These are phyloP conservation scores for Ictidomys tridecemlineatus DNA, from an alignment of 2,113 vertebrate species.

Conservation along the genomic window DNA sequence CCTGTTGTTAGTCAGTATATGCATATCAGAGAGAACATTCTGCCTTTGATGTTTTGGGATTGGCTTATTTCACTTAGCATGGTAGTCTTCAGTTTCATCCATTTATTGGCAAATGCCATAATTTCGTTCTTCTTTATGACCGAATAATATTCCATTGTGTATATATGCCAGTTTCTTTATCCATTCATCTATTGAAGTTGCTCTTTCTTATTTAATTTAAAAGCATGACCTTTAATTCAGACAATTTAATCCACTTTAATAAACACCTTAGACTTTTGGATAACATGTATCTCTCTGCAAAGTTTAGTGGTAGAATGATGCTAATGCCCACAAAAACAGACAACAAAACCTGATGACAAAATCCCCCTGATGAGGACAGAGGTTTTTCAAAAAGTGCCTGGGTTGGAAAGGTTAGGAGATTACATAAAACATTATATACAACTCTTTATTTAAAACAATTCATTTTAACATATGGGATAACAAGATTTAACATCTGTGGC, in stretches of 20 bases:
- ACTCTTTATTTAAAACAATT: slow-evolving; percentile 70
- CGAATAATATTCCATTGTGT: too few relatives aligned
- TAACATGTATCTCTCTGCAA: slow-evolving; percentile 11
- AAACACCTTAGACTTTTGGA: background rate
- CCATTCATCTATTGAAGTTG: too few relatives aligned
- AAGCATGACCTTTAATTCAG: background rate
- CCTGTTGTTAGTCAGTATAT: too few relatives aligned
- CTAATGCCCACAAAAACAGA: slow-evolving; percentile 41
- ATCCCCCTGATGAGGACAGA: slow-evolving; percentile 44
- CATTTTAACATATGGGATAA: slow-evolving; percentile 29
- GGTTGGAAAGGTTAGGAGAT: slow-evolving; percentile 69
- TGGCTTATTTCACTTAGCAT: too few relatives aligned
- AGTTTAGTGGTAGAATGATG: slow-evolving; percentile 21
- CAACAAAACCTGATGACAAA: background rate
- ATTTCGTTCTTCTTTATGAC: too few relatives aligned
- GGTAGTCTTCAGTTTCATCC: too few relatives aligned
- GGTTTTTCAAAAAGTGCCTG: slow-evolving; percentile 71
- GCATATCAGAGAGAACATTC: too few relatives aligned
- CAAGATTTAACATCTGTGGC: slow-evolving; percentile 60
- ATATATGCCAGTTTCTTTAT: too few relatives aligned
- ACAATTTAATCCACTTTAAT: background rate
- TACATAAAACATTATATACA: slow-evolving; percentile 31
- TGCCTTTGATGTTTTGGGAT: too few relatives aligned
- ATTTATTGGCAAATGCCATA: too few relatives aligned
- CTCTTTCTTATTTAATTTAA: background rate